Evolutionary conservation across 2,888 invertebrate species (phyloP), one percentile per base, ranked within the genome.

Genomic region (Drosophila setosimentum): DNA sequence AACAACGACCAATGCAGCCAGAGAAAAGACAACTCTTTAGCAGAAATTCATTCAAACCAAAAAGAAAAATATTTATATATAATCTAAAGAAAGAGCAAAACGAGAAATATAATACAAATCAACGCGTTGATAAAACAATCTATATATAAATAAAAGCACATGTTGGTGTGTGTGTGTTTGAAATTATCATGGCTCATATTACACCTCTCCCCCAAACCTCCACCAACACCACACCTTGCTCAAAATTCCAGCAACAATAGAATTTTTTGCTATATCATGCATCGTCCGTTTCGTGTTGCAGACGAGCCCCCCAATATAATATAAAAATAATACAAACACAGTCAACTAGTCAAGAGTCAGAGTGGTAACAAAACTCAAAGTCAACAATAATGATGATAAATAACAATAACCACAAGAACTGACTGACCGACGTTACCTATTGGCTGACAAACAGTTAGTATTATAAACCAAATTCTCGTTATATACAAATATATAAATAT

Each of bases 291-390:
- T 58, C 48, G 50, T 48, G 59, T 24, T 18, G 21, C 42, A 59
- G 75, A 76, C 78, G 76, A 78, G 78, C 78, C 78, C 80, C 76
- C 68, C 51, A 79, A 70, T 64, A 53, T 21, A 6, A 5, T 42
- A 13, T 11, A 35, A 2, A 33, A 53, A 33, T 4, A 10, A 63
- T 30, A 67, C n/a, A 65, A 49, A 64, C 30, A 66, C 58, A 59
- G 63, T 62, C 40, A 55, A 30, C 1, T 35, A 35, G 21, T 42
- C 49, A 30, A 54, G 35, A 45, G 35, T 29, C 35, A 33, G 24
- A 18, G 21, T 66, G 63, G 75, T 69, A 77, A 69, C 37, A 64
- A 40, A 57, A 64, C 32, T 66, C 75, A 75, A 61, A 61, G 79
- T 69, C 63, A 62, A 75, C 70, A 75, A 32, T 21, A 6, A 37